These are phyloP conservation scores for Eulemur macaco DNA, from an alignment of 2,113 vertebrate genomes.

Conservation along the genomic window DNA sequence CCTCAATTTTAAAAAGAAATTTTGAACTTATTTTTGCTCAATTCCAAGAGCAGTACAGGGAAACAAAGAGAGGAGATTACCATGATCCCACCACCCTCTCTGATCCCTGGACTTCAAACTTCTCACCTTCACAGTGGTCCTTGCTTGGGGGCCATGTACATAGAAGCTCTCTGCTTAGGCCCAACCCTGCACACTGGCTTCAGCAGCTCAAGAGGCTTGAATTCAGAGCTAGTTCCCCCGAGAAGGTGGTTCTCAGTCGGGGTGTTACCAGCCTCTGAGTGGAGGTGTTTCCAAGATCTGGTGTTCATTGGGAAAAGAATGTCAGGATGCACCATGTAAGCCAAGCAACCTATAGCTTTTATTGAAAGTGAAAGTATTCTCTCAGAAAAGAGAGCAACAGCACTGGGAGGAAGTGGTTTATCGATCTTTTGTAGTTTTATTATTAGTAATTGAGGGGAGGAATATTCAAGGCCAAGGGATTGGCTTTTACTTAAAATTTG, in stretches of 20 bases:
- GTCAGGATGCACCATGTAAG: too few species aligned
- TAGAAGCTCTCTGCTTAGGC: neutral
- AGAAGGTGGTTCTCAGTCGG: constrained; percentile 6
- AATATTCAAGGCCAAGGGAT: too few species aligned
- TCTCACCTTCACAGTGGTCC: neutral
- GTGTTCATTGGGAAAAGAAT: too few species aligned
- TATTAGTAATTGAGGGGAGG: too few species aligned
- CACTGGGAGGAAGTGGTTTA: too few species aligned
- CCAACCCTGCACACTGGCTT: neutral
- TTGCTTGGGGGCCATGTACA: neutral
- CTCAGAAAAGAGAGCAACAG: too few species aligned
- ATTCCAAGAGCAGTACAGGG: neutral
- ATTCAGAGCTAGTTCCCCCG: neutral
- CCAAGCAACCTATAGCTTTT: too few species aligned
- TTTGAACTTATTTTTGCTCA: constrained; percentile 41
- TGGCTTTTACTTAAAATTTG: too few species aligned
- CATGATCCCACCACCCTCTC: neutral
- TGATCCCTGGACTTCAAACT: constrained; percentile 2
- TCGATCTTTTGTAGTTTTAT: too few species aligned
- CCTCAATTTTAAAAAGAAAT: neutral
- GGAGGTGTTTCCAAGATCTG: too few species aligned
- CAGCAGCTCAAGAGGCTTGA: neutral
- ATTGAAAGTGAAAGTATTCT: too few species aligned
- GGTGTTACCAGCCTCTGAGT: too few species aligned
- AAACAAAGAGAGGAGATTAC: neutral